Base-by-base conservation (phyloP, 2,797 vertebrate genomes). In the Diplodus puntazzo region DNA sequence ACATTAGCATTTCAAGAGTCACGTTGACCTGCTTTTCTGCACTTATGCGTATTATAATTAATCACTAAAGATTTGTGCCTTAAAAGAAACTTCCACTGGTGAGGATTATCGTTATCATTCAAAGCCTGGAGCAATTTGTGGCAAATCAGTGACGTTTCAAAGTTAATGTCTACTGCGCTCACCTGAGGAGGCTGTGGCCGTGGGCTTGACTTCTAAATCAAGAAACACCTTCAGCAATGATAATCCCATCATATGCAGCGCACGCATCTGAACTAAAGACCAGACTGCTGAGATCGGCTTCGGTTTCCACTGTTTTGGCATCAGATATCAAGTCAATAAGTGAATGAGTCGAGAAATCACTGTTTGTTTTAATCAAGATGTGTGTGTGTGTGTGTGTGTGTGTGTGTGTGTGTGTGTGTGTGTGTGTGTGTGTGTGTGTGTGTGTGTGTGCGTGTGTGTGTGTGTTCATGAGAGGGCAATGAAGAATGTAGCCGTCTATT, bases 21-120 rank as follows among this genome's bases (percentile, higher is more conserved):
- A 69, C 17, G 79, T 34, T 86, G 84, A 89, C 86, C 83, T 77
- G 75, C 60, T 90, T 92, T 87, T 81, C 54, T 79, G 77, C 66
- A 76, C 57, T 73, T 66, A n/a, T 70, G 71, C 77, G 69, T 70
- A 73, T 83, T 81, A 77, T 82, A 88, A 90, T 92, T 89, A 90
- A 87, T 63, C 63, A 66, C 81, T 49, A 45, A 79, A 77, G 80
- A 84, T 69, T 80, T 80, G 16, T 4, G 43, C 61, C 49, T 75
- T 23, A 66, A 63, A 69, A 43, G 34, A 17, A 45, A 66, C n/a
- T 58, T 78, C 39, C 46, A 61, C 66, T 20, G 1, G 53, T 72
- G 39, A 23, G 16, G 57, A 64, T 78, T 53, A 78, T 75, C 62
- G 79, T 92, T 80, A 81, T 81, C 80, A 89, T 89, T 86, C 74